Base-by-base conservation (phyloP, 2,797 vertebrate species). In the Alcedo quadribrachys region DNA sequence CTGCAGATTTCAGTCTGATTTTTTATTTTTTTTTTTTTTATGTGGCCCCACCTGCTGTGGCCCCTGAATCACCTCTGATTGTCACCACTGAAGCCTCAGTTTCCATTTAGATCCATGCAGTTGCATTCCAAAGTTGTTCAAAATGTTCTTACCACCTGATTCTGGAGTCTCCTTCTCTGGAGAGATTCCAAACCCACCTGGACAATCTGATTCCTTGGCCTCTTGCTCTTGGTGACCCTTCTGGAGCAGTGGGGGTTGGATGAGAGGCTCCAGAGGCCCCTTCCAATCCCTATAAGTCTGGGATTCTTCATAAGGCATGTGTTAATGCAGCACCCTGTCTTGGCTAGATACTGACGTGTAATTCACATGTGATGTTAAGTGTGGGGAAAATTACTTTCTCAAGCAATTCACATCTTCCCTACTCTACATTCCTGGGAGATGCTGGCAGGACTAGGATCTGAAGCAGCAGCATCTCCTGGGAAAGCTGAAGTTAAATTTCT, bases 321-420 rank as follows among this genome's bases (percentile, higher is more conserved):
- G 43, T 54, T 81, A 71, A 80, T 57, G 21, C n/a, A 14, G n/a
- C 73, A 21, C 30, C 1, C 33, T 51, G 6, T 12, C 65, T 35
- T 27, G 48, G 22, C 68, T 1, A 2, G 30, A 6, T n/a, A 55
- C 15, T 28, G 28, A n/a, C 0, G 0, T 6, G 27, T 32, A 33
- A 43, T 91, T 85, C 46, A 77, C 4, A 3, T 15, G 18, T 17
- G 30, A 61, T 61, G 15, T 22, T 62, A 57, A 79, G 43, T 58
- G 27, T 68, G 8, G 13, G 5, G 37, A 68, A 90, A 71, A 78
- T 33, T 30, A 20, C 30, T 40, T 85, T 74, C 55, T 57, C 76
- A 61, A 48, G 19, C 30, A 68, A 55, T 63, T 87, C 74, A 48
- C 51, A 62, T 67, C 77, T 69, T 6, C 30, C 15, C 32, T 77